These are phyloP conservation scores for Psococerastis gibbosa DNA, from an alignment of 2,888 invertebrate species.

Conservation along the genomic window DNA sequence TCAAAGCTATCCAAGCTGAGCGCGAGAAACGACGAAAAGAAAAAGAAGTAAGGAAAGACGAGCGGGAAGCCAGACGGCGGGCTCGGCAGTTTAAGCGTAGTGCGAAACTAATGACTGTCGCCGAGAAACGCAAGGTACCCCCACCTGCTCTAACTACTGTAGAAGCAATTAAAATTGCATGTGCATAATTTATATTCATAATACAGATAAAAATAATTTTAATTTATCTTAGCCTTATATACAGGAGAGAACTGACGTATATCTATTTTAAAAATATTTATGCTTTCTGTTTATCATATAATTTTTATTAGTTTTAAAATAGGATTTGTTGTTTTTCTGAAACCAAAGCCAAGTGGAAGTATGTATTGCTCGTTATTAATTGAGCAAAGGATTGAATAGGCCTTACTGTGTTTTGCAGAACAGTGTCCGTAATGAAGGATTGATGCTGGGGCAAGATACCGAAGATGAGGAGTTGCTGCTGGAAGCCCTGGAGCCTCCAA, in stretches of 20 bases:
- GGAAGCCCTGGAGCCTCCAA: conserved; percentile 9
- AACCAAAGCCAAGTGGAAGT: too few relatives aligned
- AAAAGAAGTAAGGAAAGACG: conserved; percentile 16
- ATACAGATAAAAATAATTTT: too few relatives aligned
- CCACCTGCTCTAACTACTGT: too few relatives aligned
- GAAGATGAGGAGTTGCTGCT: conserved; percentile 6
- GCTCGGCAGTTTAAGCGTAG: conserved; percentile 15
- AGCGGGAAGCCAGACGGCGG: conserved; percentile 16
- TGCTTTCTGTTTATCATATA: conserved; percentile 11
- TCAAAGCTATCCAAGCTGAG: conserved; percentile 17
- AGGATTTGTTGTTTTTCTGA: too few relatives aligned
- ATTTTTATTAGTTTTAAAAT: too few relatives aligned
- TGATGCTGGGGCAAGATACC: conserved; percentile 2
- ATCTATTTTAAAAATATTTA: background rate
- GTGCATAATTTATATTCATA: too few relatives aligned
- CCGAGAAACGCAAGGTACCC: conserved; percentile 15
- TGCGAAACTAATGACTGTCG: conserved; percentile 14
- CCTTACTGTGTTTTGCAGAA: conserved; percentile 16
- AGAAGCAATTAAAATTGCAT: too few relatives aligned
- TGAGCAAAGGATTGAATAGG: too few relatives aligned
- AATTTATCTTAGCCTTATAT: too few relatives aligned
- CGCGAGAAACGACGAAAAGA: conserved; percentile 16
- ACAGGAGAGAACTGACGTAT: background rate
- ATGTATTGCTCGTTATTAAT: too few relatives aligned
- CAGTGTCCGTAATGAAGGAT: conserved; percentile 14